phyloP scores from a whole-genome alignment of 2,888 invertebrate genomes.

The Gnatocerus cornutus region DNA sequence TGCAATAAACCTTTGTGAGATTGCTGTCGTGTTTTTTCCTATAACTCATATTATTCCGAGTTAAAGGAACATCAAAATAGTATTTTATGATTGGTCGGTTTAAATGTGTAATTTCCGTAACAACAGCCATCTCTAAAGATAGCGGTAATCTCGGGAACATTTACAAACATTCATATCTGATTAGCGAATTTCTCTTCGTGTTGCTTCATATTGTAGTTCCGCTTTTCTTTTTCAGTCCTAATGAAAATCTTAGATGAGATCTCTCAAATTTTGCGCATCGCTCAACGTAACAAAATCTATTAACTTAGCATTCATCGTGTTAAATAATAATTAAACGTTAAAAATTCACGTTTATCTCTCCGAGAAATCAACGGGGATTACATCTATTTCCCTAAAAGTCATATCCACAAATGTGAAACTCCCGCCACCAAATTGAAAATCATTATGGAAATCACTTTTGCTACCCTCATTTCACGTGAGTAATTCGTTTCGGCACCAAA shows the following conservation, averaged over 20 bases:
- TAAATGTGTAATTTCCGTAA: conserved; percentile 35
- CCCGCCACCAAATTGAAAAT: conserved; percentile 16
- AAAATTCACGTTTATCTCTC: not conserved
- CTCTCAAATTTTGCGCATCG: conserved; percentile 23
- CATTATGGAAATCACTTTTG: conserved; percentile 31
- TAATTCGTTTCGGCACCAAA: conserved; percentile 9
- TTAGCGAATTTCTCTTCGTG: conserved; percentile 47
- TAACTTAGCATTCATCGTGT: too few relatives aligned
- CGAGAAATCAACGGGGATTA: not conserved
- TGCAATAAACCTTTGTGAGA: conserved; percentile 56
- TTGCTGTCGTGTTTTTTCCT: conserved; percentile 49
- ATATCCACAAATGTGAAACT: conserved; percentile 10
- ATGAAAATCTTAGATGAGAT: conserved; percentile 48
- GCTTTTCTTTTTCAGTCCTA: conserved; percentile 44
- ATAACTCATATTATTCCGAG: conserved; percentile 3
- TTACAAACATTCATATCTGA: conserved; percentile 50
- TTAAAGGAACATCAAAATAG: conserved; percentile 28
- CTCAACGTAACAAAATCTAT: conserved; percentile 4
- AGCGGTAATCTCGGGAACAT: conserved; percentile 48
- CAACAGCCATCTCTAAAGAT: conserved; percentile 46
- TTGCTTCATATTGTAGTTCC: conserved; percentile 47
- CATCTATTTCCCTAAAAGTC: conserved; percentile 11
- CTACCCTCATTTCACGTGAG: conserved; percentile 16
- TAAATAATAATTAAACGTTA: not conserved
- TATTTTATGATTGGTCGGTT: conserved; percentile 17